These are phyloP conservation scores for Ceraclea dissimilis DNA, from an alignment of 2,888 invertebrate species.

Conservation along the genomic window DNA sequence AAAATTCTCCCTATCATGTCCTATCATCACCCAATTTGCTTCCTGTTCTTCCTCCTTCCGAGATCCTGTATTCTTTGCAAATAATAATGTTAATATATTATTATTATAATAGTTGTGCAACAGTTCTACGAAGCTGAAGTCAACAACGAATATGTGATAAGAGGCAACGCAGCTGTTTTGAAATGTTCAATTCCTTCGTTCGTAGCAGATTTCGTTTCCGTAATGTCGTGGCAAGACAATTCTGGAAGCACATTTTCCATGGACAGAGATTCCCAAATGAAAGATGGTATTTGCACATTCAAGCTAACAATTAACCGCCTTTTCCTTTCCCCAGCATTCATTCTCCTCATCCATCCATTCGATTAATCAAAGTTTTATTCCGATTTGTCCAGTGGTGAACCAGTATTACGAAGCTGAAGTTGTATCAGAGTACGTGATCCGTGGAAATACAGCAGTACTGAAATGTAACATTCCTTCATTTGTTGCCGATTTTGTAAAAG, in stretches of 20 bases:
- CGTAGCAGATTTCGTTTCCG: conserved; percentile 85
- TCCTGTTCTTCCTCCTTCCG: conserved; percentile 1
- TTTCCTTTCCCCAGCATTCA: background rate
- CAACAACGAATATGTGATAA: conserved; percentile 85
- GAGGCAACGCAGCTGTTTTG: conserved; percentile 80
- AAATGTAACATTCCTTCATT: conserved; percentile 88
- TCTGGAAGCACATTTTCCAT: conserved; percentile 49
- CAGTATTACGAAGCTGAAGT: conserved; percentile 86
- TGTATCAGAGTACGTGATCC: conserved; percentile 83
- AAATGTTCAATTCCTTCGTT: conserved; percentile 90
- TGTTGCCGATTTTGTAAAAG: conserved; percentile 84
- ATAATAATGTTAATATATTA: background rate
- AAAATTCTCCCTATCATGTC: conserved; percentile 4
- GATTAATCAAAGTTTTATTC: background rate
- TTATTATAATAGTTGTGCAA: conserved; percentile 61
- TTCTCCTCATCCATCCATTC: background rate
- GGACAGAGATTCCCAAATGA: conserved; percentile 27
- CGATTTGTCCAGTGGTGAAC: conserved; percentile 61
- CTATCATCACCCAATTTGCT: background rate
- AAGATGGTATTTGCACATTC: conserved; percentile 35
- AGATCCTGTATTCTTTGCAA: too few species aligned
- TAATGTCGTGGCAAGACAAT: conserved; percentile 81
- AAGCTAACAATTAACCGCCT: background rate
- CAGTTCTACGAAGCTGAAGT: conserved; percentile 88
- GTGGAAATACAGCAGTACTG: conserved; percentile 78